Evolutionary conservation across 2,113 vertebrate genomes (phyloP).

Genomic region (Jacana jacana): DNA sequence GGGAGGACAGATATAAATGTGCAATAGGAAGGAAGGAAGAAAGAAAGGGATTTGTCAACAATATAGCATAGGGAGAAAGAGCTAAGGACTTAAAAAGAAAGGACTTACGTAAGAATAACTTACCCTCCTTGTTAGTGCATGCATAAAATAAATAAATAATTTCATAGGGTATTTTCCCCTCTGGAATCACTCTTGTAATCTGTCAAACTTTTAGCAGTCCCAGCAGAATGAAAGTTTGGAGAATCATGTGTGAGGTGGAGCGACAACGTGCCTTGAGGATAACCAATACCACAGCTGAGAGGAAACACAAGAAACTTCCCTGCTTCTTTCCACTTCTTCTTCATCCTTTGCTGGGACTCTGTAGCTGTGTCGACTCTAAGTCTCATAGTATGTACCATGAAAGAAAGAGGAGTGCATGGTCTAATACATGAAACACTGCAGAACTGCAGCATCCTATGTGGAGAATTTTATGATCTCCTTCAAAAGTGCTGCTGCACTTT

Average conservation of each 20-base stretch:
- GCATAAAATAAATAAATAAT: neutral
- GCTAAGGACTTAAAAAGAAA: neutral
- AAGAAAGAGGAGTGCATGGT: neutral
- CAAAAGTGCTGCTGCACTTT: accelerated
- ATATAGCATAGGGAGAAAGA: neutral
- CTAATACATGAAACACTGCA: neutral
- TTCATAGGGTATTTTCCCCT: neutral
- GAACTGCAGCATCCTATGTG: neutral
- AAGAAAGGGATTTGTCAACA: neutral
- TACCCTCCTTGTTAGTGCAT: neutral
- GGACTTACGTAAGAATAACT: neutral
- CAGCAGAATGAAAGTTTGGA: neutral
- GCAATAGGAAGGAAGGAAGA: neutral
- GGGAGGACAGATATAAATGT: neutral
- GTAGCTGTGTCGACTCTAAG: too few species aligned
- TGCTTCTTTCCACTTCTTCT: neutral
- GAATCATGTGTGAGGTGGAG: neutral
- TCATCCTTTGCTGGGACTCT: too few species aligned
- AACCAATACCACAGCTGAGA: neutral
- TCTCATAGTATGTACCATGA: neutral
- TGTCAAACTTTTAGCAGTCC: neutral
- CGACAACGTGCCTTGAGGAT: neutral
- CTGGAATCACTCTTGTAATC: neutral
- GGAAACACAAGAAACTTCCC: neutral
- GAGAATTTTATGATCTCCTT: neutral